phyloP scores from a whole-genome alignment of 1,140 invertebrate genomes.

The Charaxes varanes region DNA sequence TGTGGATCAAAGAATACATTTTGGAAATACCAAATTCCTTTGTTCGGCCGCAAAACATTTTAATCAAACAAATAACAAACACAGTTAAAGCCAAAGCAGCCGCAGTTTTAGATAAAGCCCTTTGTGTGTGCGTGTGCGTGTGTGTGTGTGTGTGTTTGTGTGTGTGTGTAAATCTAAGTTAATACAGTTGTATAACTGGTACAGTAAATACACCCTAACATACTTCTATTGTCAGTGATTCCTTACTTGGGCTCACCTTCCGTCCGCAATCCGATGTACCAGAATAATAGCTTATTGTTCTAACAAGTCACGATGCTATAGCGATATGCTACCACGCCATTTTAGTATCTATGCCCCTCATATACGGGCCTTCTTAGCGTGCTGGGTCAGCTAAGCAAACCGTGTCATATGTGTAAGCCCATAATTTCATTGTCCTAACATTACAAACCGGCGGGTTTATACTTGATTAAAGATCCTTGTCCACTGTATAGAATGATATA shows the following conservation, averaged over 20 bases:
- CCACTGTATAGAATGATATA: too few relatives aligned
- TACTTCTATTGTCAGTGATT: constrained; percentile 21
- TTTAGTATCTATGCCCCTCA: neutral
- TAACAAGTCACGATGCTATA: constrained; percentile 16
- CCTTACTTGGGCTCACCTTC: constrained; percentile 21
- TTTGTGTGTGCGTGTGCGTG: too few relatives aligned
- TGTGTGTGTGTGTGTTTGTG: too few relatives aligned
- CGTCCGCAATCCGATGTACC: constrained; percentile 23
- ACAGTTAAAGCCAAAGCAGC: neutral
- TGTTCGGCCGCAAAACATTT: neutral
- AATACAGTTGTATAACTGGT: too few relatives aligned
- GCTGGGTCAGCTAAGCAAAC: neutral
- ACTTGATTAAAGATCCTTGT: too few relatives aligned
- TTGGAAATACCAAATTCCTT: neutral
- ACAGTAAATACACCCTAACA: too few relatives aligned
- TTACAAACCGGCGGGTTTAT: too few relatives aligned
- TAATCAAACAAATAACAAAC: neutral
- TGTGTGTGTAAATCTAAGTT: too few relatives aligned
- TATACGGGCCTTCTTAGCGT: constrained; percentile 1
- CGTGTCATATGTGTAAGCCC: constrained; percentile 9
- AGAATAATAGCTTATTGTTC: constrained; percentile 32
- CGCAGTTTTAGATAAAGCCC: constrained; percentile 6
- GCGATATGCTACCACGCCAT: neutral
- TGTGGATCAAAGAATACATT: too few relatives aligned
- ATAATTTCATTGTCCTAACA: constrained; percentile 13